Evolutionary conservation across 1,140 invertebrate species (phyloP), one percentile per base, ranked within the genome.

Genomic region (Diploscapter pachys): DNA sequence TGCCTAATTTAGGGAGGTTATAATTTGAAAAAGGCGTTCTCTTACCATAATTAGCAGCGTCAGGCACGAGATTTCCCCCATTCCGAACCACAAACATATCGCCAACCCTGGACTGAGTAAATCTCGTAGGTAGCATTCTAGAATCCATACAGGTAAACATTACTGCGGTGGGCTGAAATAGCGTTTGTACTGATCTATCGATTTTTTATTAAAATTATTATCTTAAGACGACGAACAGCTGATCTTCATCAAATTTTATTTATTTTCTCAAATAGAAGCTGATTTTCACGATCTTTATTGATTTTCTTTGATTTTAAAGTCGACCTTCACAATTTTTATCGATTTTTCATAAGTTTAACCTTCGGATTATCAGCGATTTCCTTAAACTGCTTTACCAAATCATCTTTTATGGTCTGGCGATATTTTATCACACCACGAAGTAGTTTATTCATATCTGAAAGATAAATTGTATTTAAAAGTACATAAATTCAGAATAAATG

Each of bases 91-190:
- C 91, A 89, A 95, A 96, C 93, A 95, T 95, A 85, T 96, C 94
- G 62, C 94, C 94, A 77, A 95, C 92, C 84, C 93, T 91, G 74
- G 93, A 94, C 89, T 95, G 92, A 56, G 93, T 94, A 87, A 96
- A 95, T 85, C 93, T 89, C 75, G 93, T 94, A 50, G 94, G 93
- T 80, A 96, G 92, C 92, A 97, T 94, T 88, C 94, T 89, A 86
- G 92, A 94, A 88, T 96, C 94, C 91, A 96, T 96, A 87, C 94
- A 96, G 13, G 93, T 94, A 87, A 96, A 94, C 87, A 96, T 94
- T 73, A 96, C 91, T 74, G 93, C 93, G 89, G 93, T 93, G 6
- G 94, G 94, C 93, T 96, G 86, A 81, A 82, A 78, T 31, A 31
- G 89, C 87, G 66, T 75, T 53, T 69, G 31, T 31, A 31, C 31